phyloP scores from a whole-genome alignment of 1,140 invertebrate species.

The Agrypnia vestita region DNA sequence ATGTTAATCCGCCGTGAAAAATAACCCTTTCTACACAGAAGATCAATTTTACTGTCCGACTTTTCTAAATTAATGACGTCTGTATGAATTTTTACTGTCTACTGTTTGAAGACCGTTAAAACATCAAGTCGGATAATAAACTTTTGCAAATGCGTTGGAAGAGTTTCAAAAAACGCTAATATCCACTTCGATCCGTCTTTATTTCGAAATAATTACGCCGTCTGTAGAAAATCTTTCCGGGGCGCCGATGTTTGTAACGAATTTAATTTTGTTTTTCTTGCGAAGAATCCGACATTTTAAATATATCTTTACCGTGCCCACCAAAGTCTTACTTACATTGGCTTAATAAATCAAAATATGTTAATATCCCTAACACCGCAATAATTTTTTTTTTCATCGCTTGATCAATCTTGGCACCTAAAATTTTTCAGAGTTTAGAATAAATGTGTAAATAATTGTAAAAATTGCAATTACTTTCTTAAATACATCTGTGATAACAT shows the following conservation, averaged over 20 bases:
- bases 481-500: too few species aligned
- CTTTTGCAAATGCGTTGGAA: constrained; percentile 45
- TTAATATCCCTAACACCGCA: not conserved
- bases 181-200: constrained; percentile 31
- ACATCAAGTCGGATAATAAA: constrained; percentile 41
- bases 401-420: too few species aligned
- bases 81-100: not conserved
- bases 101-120: constrained; percentile 1
- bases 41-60: not conserved
- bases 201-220: constrained; percentile 27
- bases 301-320: constrained; percentile 13
- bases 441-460: too few species aligned
- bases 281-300: not conserved
- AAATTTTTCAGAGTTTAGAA: too few species aligned
- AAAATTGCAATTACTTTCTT: too few species aligned
- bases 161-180: constrained; percentile 37
- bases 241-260: not conserved
- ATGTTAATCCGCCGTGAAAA: not conserved
- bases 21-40: not conserved
- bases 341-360: constrained; percentile 4
- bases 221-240: constrained; percentile 3
- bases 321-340: constrained; percentile 2
- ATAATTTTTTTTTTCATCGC: too few species aligned
- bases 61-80: not conserved
- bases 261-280: constrained; percentile 19